Evolutionary conservation across 2,113 vertebrate genomes (phyloP).

Genomic region (Eptesicus fuscus): DNA sequence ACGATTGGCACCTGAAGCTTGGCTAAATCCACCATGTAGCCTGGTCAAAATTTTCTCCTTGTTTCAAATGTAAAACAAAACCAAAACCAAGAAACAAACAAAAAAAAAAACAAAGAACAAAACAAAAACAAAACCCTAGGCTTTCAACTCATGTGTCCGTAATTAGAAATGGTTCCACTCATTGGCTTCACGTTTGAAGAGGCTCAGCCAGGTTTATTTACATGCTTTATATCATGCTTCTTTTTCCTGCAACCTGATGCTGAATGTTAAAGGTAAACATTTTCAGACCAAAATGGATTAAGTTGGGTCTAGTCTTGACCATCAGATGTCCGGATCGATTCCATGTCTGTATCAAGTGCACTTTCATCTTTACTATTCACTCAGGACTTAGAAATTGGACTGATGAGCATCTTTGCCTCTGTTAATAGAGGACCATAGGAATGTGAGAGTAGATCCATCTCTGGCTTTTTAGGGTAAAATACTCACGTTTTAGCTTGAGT

Average conservation of each 20-base stretch:
- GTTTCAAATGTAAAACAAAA: neutral
- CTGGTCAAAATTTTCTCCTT: neutral
- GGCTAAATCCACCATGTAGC: neutral
- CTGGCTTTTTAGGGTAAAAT: neutral
- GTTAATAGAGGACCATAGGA: neutral
- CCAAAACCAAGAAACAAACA: neutral
- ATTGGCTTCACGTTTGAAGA: neutral
- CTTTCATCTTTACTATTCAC: neutral
- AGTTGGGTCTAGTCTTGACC: neutral
- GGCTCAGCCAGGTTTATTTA: neutral
- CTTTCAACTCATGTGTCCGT: neutral
- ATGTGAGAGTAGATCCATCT: neutral
- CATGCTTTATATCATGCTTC: neutral
- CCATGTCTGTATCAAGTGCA: neutral
- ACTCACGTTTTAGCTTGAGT: neutral
- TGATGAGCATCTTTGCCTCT: neutral
- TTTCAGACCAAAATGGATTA: neutral
- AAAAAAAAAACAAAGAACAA: neutral
- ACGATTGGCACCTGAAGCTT: neutral
- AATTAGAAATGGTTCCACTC: neutral
- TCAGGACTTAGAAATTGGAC: neutral
- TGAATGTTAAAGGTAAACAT: neutral
- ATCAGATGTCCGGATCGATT: neutral
- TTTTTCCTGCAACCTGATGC: neutral
- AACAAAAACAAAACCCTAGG: neutral